Evolutionary conservation across 2,797 vertebrate genomes (phyloP).

Genomic region (Anguilla anguilla): DNA sequence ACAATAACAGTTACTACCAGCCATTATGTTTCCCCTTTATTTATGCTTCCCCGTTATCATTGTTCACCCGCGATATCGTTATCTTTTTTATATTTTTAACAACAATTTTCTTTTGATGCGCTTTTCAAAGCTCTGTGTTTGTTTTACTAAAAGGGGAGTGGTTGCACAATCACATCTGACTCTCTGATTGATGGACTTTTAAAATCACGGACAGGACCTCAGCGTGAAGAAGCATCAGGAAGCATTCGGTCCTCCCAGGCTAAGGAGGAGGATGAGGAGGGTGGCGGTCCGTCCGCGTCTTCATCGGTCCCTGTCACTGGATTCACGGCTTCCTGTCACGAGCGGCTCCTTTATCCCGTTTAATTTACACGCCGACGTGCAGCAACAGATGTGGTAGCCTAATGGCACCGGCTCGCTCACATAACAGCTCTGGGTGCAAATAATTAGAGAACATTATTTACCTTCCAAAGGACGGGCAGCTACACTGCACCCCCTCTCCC

Average conservation of each 20-base stretch:
- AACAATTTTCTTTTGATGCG: neutral
- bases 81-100: neutral
- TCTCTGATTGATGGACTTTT: slow-evolving; percentile 42
- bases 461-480: slow-evolving; percentile 64
- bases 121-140: neutral
- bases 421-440: slow-evolving; percentile 63
- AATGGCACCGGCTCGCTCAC: slow-evolving; percentile 63
- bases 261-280: slow-evolving; percentile 54
- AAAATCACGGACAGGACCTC: slow-evolving; percentile 31
- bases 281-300: slow-evolving; percentile 65
- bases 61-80: neutral
- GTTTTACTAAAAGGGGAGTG: neutral
- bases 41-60: neutral
- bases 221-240: neutral
- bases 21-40: neutral
- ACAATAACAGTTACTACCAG: neutral
- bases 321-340: slow-evolving; percentile 11
- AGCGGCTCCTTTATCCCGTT: slow-evolving; percentile 58
- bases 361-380: slow-evolving; percentile 59
- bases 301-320: slow-evolving; percentile 64
- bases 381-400: slow-evolving; percentile 71
- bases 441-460: slow-evolving; percentile 80
- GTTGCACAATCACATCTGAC: neutral
- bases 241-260: slow-evolving; percentile 47
- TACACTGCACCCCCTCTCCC: slow-evolving; percentile 41